These are phyloP conservation scores for Lycocerus yunnanus DNA, from an alignment of 2,888 invertebrate genomes.

Conservation along the genomic window DNA sequence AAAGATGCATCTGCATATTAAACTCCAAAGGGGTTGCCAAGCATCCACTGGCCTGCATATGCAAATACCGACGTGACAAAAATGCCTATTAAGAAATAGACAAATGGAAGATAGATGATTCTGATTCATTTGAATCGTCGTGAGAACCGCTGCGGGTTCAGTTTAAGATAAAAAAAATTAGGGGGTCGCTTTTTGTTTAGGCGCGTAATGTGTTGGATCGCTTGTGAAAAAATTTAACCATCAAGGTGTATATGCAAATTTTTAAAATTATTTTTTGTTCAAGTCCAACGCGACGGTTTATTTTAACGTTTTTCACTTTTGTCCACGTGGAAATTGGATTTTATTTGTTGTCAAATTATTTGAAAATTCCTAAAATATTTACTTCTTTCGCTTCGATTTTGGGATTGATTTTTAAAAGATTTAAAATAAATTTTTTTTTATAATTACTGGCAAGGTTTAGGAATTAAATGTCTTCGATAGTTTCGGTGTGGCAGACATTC, in stretches of 20 bases:
- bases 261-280: not conserved
- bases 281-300: not conserved
- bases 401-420: too few relatives aligned
- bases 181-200: constrained; percentile 27
- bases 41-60: constrained; percentile 31
- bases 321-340: not conserved
- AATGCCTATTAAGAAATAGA: constrained; percentile 41
- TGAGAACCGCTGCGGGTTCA: constrained; percentile 36
- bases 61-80: constrained; percentile 40
- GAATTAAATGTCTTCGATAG: too few relatives aligned
- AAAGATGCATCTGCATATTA: constrained; percentile 37
- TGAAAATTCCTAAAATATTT: too few relatives aligned
- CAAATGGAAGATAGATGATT: constrained; percentile 42
- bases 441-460: too few relatives aligned
- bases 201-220: constrained; percentile 12
- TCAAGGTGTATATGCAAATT: not conserved
- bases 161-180: constrained; percentile 30
- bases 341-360: not conserved
- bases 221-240: constrained; percentile 12
- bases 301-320: not conserved
- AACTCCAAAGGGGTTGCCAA: constrained; percentile 14
- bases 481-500: too few relatives aligned
- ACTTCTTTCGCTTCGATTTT: too few relatives aligned
- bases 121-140: constrained; percentile 34
- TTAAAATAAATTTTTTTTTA: too few relatives aligned